Percentiles rank a stretch among this genome's conserved stretches.
Conservation (phyloP, 2,113 vertebrate species). For the Nerophis lumbriciformis region DNA sequence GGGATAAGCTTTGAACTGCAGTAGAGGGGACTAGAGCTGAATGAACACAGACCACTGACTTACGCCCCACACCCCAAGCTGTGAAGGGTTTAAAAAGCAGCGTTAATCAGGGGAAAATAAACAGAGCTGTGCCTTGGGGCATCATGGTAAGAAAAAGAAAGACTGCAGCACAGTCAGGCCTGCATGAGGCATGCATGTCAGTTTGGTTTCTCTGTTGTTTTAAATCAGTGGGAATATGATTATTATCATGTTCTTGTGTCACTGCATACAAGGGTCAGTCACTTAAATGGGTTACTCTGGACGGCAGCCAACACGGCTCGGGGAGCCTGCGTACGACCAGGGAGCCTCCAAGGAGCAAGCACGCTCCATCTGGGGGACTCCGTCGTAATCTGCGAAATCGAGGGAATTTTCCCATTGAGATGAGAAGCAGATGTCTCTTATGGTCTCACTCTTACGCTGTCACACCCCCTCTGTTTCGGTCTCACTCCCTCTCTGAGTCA, state of each 20-base stretch:
- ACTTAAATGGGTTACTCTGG: conserved; percentile 38
- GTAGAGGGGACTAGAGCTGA: conserved; percentile 47
- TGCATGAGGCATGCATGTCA: background rate
- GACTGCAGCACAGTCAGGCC: conserved; percentile 24
- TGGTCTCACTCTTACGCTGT: conserved; percentile 43
- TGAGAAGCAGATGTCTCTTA: conserved; percentile 78
- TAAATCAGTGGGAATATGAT: background rate
- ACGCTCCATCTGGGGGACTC: conserved; percentile 55
- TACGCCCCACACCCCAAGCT: conserved; percentile 31
- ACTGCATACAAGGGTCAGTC: conserved; percentile 17
- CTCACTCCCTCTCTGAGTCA: conserved; percentile 41
- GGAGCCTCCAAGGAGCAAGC: conserved; percentile 58
- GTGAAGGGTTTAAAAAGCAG: conserved; percentile 51
- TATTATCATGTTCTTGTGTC: conserved; percentile 12
- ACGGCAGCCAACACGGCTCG: conserved; percentile 47
- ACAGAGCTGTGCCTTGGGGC: conserved; percentile 53
- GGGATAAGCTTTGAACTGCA: conserved; percentile 53
- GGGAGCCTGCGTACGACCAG: conserved; percentile 46
- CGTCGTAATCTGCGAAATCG: conserved; percentile 62
- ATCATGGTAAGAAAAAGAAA: conserved; percentile 35
- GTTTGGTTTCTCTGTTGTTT: conserved; percentile 9
- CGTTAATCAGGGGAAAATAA: conserved; percentile 64
- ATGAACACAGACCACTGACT: conserved; percentile 55
- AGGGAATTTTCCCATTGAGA: conserved; percentile 75
- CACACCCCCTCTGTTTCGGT: conserved; percentile 37